Conservation (phyloP, 2,113 vertebrate genomes). For the Salvelinus namaycush region DNA sequence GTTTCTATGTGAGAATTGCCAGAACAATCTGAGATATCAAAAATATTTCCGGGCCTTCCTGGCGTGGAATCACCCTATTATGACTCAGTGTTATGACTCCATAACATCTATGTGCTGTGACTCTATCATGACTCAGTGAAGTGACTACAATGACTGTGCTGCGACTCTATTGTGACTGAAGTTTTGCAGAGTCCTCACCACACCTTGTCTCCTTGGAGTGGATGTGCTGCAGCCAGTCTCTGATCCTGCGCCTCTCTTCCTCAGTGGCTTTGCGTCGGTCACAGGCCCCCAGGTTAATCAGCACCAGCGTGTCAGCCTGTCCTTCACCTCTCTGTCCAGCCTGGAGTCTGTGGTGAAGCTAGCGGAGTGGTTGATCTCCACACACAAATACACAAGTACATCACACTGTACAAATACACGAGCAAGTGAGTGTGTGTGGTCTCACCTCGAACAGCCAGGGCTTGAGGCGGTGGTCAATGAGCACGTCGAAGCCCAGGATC, state of each 20-base stretch:
- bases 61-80: too few species aligned
- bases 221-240: slow-evolving; percentile 52
- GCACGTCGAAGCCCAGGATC: slow-evolving; percentile 54
- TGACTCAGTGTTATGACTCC: too few species aligned
- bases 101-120: too few species aligned
- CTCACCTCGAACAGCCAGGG: slow-evolving; percentile 65
- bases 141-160: too few species aligned
- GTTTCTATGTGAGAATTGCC: too few species aligned
- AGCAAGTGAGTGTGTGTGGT: neutral
- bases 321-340: slow-evolving; percentile 72
- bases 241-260: slow-evolving; percentile 46
- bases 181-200: too few species aligned
- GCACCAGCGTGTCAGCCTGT: slow-evolving; percentile 68
- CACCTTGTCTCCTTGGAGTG: neutral
- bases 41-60: too few species aligned
- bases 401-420: neutral
- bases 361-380: slow-evolving; percentile 73
- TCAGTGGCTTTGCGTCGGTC: slow-evolving; percentile 62
- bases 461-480: slow-evolving; percentile 62
- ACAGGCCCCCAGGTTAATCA: slow-evolving; percentile 66
- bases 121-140: too few species aligned
- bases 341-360: slow-evolving; percentile 72
- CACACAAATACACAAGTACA: neutral
- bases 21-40: too few species aligned
- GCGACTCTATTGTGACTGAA: too few species aligned